Base-by-base conservation (phyloP, 1,140 invertebrate species). In the Musca domestica region DNA sequence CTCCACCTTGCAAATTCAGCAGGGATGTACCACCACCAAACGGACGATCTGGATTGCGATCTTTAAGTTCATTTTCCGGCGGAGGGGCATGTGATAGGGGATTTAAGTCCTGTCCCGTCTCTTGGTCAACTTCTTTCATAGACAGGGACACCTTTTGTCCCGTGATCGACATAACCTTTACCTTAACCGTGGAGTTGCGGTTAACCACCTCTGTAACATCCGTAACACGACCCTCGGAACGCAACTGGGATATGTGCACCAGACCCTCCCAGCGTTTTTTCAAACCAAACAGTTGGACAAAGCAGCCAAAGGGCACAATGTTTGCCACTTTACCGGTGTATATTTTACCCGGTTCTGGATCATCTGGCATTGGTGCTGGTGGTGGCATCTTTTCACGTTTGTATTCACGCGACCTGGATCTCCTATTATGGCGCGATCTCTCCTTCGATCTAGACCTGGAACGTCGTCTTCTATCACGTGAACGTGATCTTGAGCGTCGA, bases 91-190 rank as follows among this genome's bases (percentile, higher is more conserved):
- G 88, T 12, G 87, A 90, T 17, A 87, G 80, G 65, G 96, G 96
- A 85, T 99, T 98, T 3, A 99, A 84, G 86, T 99, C 98, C 80
- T 91, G 90, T 0, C 98, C 98, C 2, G 91, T 93, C 25, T 92
- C 89, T 83, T 99, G 98, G 81, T 98, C 94, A 0, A 99, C 97
- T 84, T 99, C 98, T 84, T 98, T 99, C 91, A 99, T 98, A 19
- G 95, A 97, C 6, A 99, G 84, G 48, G 96, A 97, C 0, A 96
- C 94, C 81, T 98, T 98, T 78, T 96, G 92, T 3, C 95, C 95
- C 64, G 91, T 92, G 14, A 96, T 87, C 61, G 92, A 95, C 47
- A 97, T 80, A 1, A 98, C 93, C 87, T 98, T 96, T 0, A 94
- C 87, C 84, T 95, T 96, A 0, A 99, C 95, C 84, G 90, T 94